Evolutionary conservation across 2,797 vertebrate species (phyloP).

Genomic region (Graptemys geographica): DNA sequence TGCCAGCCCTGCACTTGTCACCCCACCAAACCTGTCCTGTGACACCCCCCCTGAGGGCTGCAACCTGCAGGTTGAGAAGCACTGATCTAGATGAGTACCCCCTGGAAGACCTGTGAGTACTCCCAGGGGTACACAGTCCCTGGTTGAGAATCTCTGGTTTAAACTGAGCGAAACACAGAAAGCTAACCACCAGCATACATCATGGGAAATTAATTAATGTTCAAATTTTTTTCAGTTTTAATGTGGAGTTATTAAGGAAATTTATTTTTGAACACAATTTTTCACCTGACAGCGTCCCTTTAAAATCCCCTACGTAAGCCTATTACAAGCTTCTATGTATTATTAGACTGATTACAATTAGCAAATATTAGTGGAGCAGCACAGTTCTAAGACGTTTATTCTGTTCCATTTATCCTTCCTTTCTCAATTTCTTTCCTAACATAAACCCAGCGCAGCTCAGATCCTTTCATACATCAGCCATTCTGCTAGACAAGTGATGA

Average conservation of each 20-base stretch:
- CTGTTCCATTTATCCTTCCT: not conserved
- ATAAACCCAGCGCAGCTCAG: constrained; percentile 20
- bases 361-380: constrained; percentile 47
- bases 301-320: constrained; percentile 51
- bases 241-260: constrained; percentile 44
- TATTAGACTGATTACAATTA: constrained; percentile 58
- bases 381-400: not conserved
- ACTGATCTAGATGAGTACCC: too few species aligned
- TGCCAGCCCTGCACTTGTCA: too few species aligned
- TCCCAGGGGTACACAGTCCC: too few species aligned
- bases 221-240: constrained; percentile 29
- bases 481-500: constrained; percentile 29
- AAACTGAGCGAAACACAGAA: not conserved
- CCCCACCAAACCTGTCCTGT: too few species aligned
- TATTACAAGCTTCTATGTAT: constrained; percentile 58
- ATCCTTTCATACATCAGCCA: constrained; percentile 32
- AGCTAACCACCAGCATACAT: not conserved
- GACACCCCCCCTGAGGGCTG: too few species aligned
- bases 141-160: not conserved
- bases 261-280: constrained; percentile 7
- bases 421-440: not conserved
- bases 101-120: too few species aligned
- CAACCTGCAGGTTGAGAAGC: too few species aligned
- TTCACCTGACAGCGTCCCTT: constrained; percentile 26
- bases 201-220: constrained; percentile 11